Conservation (phyloP, 1,140 invertebrate genomes). For the Tyrophagus putrescentiae region DNA sequence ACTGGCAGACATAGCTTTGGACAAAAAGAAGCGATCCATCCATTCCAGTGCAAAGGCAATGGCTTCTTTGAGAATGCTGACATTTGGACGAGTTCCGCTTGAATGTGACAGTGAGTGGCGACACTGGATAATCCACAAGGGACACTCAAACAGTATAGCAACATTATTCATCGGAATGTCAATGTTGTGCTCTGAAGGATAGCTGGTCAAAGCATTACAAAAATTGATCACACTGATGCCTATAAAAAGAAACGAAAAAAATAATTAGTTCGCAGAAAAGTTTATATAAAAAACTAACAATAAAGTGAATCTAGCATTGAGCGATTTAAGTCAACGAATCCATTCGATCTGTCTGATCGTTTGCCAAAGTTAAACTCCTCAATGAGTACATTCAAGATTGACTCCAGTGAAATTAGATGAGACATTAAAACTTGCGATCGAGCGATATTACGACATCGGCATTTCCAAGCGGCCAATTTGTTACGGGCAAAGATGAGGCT, state of each 20-base stretch:
- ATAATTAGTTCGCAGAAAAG: background rate
- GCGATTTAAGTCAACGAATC: no score
- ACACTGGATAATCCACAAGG: slow-evolving; percentile 4
- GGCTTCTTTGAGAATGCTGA: background rate
- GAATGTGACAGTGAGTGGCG: slow-evolving; percentile 2
- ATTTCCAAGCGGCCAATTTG: background rate
- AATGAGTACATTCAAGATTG: slow-evolving; percentile 3
- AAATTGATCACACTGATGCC: slow-evolving; percentile 9
- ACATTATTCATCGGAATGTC: background rate
- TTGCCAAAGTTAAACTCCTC: background rate
- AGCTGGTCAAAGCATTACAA: slow-evolving; percentile 1
- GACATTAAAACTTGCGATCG: slow-evolving; percentile 1
- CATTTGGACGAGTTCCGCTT: background rate
- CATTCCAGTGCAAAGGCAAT: slow-evolving; percentile 2
- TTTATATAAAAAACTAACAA: slow-evolving; percentile 5
- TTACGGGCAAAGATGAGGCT: background rate
- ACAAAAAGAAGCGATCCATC: slow-evolving; percentile 12
- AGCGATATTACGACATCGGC: background rate
- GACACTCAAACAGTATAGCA: background rate
- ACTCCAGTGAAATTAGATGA: background rate
- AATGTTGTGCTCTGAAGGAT: background rate
- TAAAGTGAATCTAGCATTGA: slow-evolving; percentile 7
- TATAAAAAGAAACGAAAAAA: background rate
- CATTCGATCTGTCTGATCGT: background rate
- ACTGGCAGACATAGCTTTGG: no score